These are phyloP conservation scores for Tarsius wallacei DNA, from an alignment of 2,797 vertebrate genomes.

Conservation along the genomic window DNA sequence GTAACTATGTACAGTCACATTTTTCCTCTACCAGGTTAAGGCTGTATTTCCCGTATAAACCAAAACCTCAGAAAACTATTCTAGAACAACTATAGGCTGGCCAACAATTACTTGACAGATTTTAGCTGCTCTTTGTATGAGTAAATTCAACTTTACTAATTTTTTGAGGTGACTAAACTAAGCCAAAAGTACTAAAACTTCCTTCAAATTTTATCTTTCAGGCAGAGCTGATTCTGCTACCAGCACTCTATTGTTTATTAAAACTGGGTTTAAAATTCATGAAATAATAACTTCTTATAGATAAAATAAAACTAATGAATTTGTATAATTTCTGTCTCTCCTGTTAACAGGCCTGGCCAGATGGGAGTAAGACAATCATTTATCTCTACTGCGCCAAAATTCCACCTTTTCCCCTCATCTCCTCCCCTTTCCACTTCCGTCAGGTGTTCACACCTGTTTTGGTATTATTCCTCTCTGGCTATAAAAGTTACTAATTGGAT, in stretches of 20 bases:
- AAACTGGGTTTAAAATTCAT: slow-evolving; percentile 2
- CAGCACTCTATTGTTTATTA: neutral
- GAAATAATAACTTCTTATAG: slow-evolving; percentile 18
- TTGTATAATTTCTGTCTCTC: neutral
- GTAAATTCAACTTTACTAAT: neutral
- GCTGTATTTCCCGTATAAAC: neutral
- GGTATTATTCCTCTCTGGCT: neutral
- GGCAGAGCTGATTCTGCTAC: neutral
- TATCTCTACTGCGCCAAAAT: neutral
- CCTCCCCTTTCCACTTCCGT: neutral
- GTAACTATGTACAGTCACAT: neutral
- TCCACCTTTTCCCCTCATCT: neutral
- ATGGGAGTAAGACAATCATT: neutral
- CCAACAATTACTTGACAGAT: neutral
- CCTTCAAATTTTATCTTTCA: neutral
- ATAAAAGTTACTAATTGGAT: neutral
- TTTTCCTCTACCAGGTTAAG: neutral
- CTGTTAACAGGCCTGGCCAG: neutral
- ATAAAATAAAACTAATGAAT: slow-evolving; percentile 13
- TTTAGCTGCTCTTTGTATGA: neutral
- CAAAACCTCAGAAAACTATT: neutral
- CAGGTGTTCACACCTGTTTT: neutral
- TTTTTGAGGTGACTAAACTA: neutral
- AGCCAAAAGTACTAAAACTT: neutral
- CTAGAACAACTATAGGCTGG: neutral